phyloP scores from a whole-genome alignment of 1,140 invertebrate species.

The Oryzaephilus surinamensis region DNA sequence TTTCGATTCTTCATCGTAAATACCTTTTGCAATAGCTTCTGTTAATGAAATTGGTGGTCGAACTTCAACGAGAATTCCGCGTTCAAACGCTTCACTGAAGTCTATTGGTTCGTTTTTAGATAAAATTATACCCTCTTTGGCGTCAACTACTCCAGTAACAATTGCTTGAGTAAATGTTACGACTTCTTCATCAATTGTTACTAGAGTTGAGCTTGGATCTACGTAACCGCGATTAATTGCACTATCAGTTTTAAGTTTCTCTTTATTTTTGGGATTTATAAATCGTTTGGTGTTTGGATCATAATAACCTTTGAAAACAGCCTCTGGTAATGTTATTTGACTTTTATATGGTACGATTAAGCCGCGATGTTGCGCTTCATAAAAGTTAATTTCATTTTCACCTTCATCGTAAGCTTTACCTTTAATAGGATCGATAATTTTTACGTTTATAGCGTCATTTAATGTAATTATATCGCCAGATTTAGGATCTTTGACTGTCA shows the following conservation, averaged over 20 bases:
- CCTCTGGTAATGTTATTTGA: slow-evolving; percentile 74
- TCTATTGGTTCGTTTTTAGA: slow-evolving; percentile 56
- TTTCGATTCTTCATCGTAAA: slow-evolving; percentile 64
- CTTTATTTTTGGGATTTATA: slow-evolving; percentile 55
- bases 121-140: slow-evolving; percentile 55
- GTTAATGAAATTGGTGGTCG: slow-evolving; percentile 70
- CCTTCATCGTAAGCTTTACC: slow-evolving; percentile 66
- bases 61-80: slow-evolving; percentile 70
- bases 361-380: slow-evolving; percentile 69
- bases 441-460: slow-evolving; percentile 67
- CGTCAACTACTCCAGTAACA: slow-evolving; percentile 65
- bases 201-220: slow-evolving; percentile 68
- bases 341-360: slow-evolving; percentile 71
- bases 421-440: slow-evolving; percentile 69
- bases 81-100: slow-evolving; percentile 76
- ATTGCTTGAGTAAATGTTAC: slow-evolving; percentile 76
- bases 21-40: slow-evolving; percentile 72
- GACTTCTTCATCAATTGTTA: slow-evolving; percentile 58
- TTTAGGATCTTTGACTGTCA: slow-evolving; percentile 71
- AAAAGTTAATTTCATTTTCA: slow-evolving; percentile 61
- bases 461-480: slow-evolving; percentile 68
- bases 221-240: slow-evolving; percentile 58
- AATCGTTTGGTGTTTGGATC: slow-evolving; percentile 62
- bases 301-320: slow-evolving; percentile 76
- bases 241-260: slow-evolving; percentile 55